phyloP scores from a whole-genome alignment of 1,140 invertebrate species.

The Papilio glaucus region DNA sequence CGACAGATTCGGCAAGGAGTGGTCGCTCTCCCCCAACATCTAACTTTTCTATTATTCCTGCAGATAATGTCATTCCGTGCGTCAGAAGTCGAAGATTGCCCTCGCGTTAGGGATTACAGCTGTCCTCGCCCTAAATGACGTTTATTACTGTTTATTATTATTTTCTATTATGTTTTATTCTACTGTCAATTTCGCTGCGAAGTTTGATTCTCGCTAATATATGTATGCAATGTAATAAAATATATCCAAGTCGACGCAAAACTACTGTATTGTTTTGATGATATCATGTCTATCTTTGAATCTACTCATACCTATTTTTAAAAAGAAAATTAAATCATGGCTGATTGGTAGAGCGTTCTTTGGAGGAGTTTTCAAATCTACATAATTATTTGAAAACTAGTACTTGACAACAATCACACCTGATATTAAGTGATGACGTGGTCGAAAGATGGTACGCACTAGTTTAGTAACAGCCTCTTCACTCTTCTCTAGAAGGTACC shows the following conservation, averaged over 20 bases:
- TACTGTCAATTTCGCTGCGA: neutral
- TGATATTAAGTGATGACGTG: too few species aligned
- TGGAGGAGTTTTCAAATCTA: too few species aligned
- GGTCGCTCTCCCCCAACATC: slow-evolving; percentile 49
- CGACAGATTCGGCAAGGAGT: slow-evolving; percentile 64
- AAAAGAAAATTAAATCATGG: too few species aligned
- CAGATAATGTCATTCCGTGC: slow-evolving; percentile 62
- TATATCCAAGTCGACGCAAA: neutral
- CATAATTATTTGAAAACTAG: too few species aligned
- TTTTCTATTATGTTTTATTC: slow-evolving; percentile 3
- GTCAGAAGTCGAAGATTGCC: slow-evolving; percentile 58
- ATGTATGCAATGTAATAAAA: neutral
- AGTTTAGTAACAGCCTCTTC: too few species aligned
- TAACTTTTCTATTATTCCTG: slow-evolving; percentile 61
- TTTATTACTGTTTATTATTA: slow-evolving; percentile 45
- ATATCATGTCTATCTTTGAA: too few species aligned
- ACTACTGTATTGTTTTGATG: neutral
- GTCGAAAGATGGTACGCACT: too few species aligned
- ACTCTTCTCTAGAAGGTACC: too few species aligned
- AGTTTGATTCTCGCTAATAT: neutral
- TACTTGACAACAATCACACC: too few species aligned
- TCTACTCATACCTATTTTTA: too few species aligned
- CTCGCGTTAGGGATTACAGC: slow-evolving; percentile 60
- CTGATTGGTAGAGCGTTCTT: too few species aligned
- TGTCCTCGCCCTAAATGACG: slow-evolving; percentile 51